Evolutionary conservation across 2,797 vertebrate genomes (phyloP), one percentile per base, ranked within the genome.

Genomic region (Tapera naevia): DNA sequence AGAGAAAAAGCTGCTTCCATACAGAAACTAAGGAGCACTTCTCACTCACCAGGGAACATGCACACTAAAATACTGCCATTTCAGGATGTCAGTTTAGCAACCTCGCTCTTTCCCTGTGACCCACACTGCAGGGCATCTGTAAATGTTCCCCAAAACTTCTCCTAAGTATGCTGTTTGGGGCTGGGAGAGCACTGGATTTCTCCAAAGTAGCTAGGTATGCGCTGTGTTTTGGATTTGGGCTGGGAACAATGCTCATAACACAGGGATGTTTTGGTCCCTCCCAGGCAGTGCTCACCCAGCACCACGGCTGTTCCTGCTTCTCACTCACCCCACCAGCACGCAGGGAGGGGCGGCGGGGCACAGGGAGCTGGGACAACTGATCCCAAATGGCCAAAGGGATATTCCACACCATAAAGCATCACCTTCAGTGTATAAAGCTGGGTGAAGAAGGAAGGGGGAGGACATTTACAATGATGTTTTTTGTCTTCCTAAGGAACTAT

Each of bases 261-360:
- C 8, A 27, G 73, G 46, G 8, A 13, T 9, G 13, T n/a, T 16
- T 6, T 11, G 3, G 6, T n/a, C n/a, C 10, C 2, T 6, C 23
- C 30, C 21, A 35, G 51, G 46, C 30, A 6, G 35, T 2, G 22
- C 56, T 48, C 3, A 7, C 35, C 17, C 17, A n/a, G 5, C 6
- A 13, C 5, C 17, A 9, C 13, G 30, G 28, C 17, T 58, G n/a
- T 10, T 5, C 4, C 57, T 12, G 33, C 28, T 30, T 5, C 73
- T 50, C 35, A 14, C 17, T 11, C 21, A 7, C 10, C 22, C 33
- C 28, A 7, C 10, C 45, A 18, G 28, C 3, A 2, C 7, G 43
- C 2, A 5, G 25, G 25, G 41, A 30, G 28, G 25, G 71, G 54
- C n/a, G n/a, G n/a, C n/a, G n/a, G 18, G 24, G 30, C 32, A 64